Evolutionary conservation across 1,140 invertebrate genomes (phyloP).

Genomic region (Trialeurodes vaporariorum): DNA sequence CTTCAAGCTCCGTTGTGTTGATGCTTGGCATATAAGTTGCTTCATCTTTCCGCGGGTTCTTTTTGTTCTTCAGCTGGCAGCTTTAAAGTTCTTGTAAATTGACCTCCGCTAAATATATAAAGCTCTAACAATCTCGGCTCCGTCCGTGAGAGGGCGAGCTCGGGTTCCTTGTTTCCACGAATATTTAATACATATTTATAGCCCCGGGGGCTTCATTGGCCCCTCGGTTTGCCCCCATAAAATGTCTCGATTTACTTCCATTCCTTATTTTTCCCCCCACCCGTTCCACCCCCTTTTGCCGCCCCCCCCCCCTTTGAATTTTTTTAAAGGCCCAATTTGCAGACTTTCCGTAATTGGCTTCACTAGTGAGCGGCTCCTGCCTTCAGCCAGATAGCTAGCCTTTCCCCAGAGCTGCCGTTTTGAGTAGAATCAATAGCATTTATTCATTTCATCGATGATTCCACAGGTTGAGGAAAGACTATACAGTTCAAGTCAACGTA

Average conservation of each 20-base stretch:
- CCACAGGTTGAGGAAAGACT: too few relatives aligned
- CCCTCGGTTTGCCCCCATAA: too few relatives aligned
- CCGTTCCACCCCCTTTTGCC: too few relatives aligned
- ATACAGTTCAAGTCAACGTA: too few relatives aligned
- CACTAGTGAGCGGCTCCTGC: too few relatives aligned
- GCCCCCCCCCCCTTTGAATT: too few relatives aligned
- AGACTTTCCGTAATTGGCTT: background rate
- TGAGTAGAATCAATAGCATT: too few relatives aligned
- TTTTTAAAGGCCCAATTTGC: background rate
- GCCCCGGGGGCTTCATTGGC: background rate
- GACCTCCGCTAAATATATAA: background rate
- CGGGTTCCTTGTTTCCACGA: too few relatives aligned
- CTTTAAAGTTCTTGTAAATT: constrained; percentile 1
- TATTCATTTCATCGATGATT: too few relatives aligned
- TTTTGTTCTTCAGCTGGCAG: background rate
- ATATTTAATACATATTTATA: background rate
- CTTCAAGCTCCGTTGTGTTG: background rate
- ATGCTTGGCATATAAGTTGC: background rate
- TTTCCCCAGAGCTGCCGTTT: too few relatives aligned
- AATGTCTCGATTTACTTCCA: background rate
- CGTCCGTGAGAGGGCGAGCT: too few relatives aligned
- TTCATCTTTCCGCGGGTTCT: background rate
- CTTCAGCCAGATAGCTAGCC: too few relatives aligned
- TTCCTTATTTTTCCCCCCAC: background rate
- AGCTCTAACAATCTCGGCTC: background rate